Percentiles rank a stretch among this genome's conserved stretches.
These are phyloP conservation scores for Leuciscus waleckii DNA, from an alignment of 2,797 vertebrate genomes.

Conservation along the genomic window DNA sequence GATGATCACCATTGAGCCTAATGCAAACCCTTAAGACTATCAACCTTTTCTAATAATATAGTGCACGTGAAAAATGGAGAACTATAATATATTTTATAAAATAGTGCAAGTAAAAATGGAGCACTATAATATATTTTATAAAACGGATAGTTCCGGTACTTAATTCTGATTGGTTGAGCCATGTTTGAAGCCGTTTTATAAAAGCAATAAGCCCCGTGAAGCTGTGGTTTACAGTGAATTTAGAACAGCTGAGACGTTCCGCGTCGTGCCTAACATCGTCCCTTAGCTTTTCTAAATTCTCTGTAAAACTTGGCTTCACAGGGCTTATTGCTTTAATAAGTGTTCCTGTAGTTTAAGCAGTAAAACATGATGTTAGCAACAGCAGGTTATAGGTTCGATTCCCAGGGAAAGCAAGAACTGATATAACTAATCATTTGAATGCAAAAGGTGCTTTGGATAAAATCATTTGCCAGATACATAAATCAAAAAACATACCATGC, in stretches of 20 bases:
- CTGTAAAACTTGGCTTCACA: too few species aligned
- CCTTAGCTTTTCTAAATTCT: too few species aligned
- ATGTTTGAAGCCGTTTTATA: not conserved
- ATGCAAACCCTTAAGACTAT: conserved; percentile 7
- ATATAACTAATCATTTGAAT: not conserved
- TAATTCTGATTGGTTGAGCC: not conserved
- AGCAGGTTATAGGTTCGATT: not conserved
- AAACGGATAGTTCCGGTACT: not conserved
- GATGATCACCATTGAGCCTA: conserved; percentile 33
- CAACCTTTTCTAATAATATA: not conserved
- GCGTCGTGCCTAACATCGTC: too few species aligned
- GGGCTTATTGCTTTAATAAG: not conserved
- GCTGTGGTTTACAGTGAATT: too few species aligned
- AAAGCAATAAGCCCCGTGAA: not conserved
- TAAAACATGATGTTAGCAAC: not conserved
- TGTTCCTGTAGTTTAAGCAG: not conserved
- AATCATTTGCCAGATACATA: not conserved
- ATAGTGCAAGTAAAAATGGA: not conserved
- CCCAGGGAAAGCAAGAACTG: not conserved
- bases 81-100: not conserved
- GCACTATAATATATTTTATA: not conserved
- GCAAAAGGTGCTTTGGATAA: not conserved
- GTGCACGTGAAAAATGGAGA: not conserved
- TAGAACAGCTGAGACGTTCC: too few species aligned
- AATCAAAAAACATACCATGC: not conserved